Evolutionary conservation across 2,888 invertebrate genomes (phyloP).

Genomic region (Steromphala cineraria): DNA sequence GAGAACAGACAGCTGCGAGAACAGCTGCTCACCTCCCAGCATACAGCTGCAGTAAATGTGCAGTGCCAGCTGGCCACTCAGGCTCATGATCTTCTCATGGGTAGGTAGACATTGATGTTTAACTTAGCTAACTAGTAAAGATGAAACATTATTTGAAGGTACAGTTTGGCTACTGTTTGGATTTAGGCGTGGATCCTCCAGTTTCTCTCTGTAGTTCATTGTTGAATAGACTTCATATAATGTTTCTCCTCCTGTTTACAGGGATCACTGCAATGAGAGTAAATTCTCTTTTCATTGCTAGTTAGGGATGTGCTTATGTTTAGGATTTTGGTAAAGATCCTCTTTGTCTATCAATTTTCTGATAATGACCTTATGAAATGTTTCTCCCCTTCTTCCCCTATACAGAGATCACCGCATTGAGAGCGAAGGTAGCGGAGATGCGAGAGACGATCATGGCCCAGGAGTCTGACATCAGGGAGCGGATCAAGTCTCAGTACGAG

Average conservation of each 20-base stretch:
- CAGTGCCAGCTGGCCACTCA: slow-evolving; percentile 73
- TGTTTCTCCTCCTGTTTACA: background rate
- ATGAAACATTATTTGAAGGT: no score
- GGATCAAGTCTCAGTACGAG: slow-evolving; percentile 72
- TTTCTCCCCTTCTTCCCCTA: background rate
- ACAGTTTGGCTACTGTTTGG: no score
- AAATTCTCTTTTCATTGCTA: no score
- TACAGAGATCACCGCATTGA: slow-evolving; percentile 71
- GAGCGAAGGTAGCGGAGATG: slow-evolving; percentile 73
- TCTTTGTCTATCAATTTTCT: no score
- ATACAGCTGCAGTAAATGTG: slow-evolving; percentile 67
- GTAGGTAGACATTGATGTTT: slow-evolving; percentile 35
- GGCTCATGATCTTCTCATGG: slow-evolving; percentile 71
- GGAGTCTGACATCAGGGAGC: slow-evolving; percentile 67
- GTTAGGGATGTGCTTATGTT: no score
- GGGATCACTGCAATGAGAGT: no score
- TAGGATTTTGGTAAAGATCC: no score
- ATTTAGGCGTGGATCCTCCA: background rate
- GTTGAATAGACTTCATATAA: no score
- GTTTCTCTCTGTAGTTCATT: no score
- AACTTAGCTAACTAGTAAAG: no score
- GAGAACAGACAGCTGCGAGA: slow-evolving; percentile 69
- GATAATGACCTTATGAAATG: no score
- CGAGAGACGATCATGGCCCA: slow-evolving; percentile 61
- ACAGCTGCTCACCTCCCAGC: slow-evolving; percentile 60